Base-by-base conservation (phyloP, 2,113 vertebrate genomes). In the Dasypus novemcinctus region DNA sequence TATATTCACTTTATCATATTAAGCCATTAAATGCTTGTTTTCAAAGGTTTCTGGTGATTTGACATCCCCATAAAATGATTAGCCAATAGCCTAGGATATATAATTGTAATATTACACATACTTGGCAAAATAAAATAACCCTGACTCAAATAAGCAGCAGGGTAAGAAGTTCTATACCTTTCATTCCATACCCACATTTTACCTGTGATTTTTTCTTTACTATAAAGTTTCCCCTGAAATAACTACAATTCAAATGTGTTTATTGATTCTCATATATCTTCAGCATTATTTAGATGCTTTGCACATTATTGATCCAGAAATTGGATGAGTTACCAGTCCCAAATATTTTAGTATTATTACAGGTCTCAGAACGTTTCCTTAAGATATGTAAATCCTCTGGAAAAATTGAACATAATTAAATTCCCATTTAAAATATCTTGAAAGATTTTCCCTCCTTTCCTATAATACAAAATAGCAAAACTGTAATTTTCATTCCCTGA, bases 321-420 rank as follows among this genome's bases (percentile, higher is more conserved):
- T 76, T 86, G 43, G 12, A 85, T 97, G 59, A 75, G 0, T 6
- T 94, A 54, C 31, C 41, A 90, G 17, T 95, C 78, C 91, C n/a
- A 89, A 18, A 21, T 88, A 95, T 93, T 97, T 97, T 20, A 96
- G 31, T 49, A 87, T 94, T 80, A 94, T 1, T 43, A 68, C 4
- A 91, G 5, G 52, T 89, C 2, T 96, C 69, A 95, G 90, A 83
- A 57, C 87, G 38, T 38, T 91, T 92, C 43, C 2, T 0, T 66
- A 33, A 82, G 12, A 93, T 83, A 93, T 23, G 54, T 15, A 86
- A 64, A 49, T 54, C 57, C 46, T 87, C 36, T 88, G 18, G 46
- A 29, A 59, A 95, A 97, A 88, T 13, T 90, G 66, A 29, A 27
- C 5, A 95, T 61, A 86, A 76, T 75, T 91, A 87, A 94, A 80